These are phyloP conservation scores for Australoheros scitulus DNA, from an alignment of 2,113 vertebrate genomes.

Conservation along the genomic window DNA sequence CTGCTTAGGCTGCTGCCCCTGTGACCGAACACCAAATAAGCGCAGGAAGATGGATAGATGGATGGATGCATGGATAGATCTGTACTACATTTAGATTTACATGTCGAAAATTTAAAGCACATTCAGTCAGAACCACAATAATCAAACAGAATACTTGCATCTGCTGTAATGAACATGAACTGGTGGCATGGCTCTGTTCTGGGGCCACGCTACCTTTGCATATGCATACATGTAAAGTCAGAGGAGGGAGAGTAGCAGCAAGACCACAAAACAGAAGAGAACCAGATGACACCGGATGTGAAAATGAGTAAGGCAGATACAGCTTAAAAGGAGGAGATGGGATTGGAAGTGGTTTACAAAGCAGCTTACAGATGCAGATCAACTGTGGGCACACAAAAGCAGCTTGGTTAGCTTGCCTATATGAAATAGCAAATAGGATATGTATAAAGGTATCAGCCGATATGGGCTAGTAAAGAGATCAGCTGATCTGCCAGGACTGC, in stretches of 20 bases:
- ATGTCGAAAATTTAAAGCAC: no score
- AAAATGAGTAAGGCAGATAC: not conserved
- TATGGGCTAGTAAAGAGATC: not conserved
- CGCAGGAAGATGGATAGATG: no score
- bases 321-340: not conserved
- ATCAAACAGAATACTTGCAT: not conserved
- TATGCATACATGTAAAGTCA: not conserved
- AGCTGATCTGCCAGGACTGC: not conserved
- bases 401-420: not conserved
- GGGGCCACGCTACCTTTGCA: not conserved
- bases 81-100: no score
- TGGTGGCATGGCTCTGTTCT: not conserved
- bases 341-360: not conserved
- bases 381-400: not conserved
- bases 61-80: no score
- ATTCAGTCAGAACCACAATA: no score
- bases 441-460: accelerated
- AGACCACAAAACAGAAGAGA: not conserved
- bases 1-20: no score
- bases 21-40: no score
- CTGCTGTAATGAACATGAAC: not conserved
- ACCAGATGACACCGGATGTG: not conserved
- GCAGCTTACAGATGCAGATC: not conserved
- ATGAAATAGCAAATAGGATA: not conserved
- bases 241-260: not conserved